Base-by-base conservation (phyloP, 2,888 invertebrate genomes). In the Agrotis clavis region DNA sequence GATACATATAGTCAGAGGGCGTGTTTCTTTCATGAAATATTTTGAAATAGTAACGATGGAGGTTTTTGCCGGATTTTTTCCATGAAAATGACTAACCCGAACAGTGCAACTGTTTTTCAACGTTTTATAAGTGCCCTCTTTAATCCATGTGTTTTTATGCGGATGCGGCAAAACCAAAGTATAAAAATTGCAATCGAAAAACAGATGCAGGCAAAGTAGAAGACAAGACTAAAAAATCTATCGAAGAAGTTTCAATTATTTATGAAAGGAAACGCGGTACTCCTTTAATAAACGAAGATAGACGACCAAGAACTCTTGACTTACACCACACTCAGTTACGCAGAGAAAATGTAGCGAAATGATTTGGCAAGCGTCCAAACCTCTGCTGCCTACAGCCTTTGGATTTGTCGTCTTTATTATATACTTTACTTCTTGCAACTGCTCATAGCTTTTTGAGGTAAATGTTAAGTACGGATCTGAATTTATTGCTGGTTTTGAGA, bases 351-450 rank as follows among this genome's bases (percentile, higher is more conserved):
- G 88, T 88, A 86, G 82, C 85, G 75, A 85, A 87, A 90, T 91
- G 83, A 92, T 91, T 92, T 93, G 93, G 93, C 92, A 83, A 71
- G 77, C 71, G 16, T 71, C 92, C 92, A 92, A 90, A 84, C 80
- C 84, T 83, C 85, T 88, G 87, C 83, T 87, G 77, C 81, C 81
- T 84, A 84, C 86, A 79, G 76, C 56, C 59, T 79, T 75, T 76
- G 87, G 86, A 88, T 89, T 89, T 90, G 90, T 89, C 86, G 88
- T 89, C 86, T 88, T 89, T 89, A 90, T 89, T 89, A 89, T 86
- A 84, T 85, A 83, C 83, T 84, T 74, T 81, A 83, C 79, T 88
- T 86, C 86, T 86, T 85, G 80, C 73, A 78, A 77, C 77, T 77
- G 67, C 74, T 82, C 77, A 64, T 66, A 64, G 74, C 60, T 70